These are phyloP conservation scores for Parasteatoda lunata DNA, from an alignment of 2,888 invertebrate genomes.

Conservation along the genomic window DNA sequence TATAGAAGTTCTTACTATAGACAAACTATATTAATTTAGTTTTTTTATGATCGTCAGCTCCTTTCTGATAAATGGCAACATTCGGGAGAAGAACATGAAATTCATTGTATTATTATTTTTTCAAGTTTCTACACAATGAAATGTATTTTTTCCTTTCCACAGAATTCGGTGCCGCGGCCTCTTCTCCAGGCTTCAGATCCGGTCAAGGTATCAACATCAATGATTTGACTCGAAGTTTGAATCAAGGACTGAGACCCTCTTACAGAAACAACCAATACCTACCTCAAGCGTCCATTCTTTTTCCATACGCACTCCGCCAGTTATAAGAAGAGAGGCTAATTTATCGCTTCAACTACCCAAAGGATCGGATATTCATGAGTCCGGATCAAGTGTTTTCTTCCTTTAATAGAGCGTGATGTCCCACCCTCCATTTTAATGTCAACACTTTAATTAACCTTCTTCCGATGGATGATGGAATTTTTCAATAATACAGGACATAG, in stretches of 20 bases:
- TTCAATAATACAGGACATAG: too few species aligned
- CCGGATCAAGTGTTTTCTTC: too few species aligned
- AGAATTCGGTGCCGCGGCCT: neutral
- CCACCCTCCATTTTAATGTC: too few species aligned
- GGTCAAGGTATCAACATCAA: conserved; percentile 59
- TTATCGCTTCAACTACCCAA: too few species aligned
- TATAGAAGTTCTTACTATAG: neutral
- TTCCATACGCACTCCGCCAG: conserved; percentile 30
- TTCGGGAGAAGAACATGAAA: neutral
- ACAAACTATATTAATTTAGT: neutral
- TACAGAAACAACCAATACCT: conserved; percentile 31
- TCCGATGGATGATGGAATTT: too few species aligned
- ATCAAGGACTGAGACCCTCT: conserved; percentile 52
- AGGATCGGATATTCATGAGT: too few species aligned
- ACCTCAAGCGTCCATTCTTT: conserved; percentile 46
- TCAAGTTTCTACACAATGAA: neutral
- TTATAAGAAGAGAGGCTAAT: too few species aligned
- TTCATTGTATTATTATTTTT: neutral
- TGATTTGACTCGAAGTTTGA: conserved; percentile 53
- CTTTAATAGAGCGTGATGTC: too few species aligned
- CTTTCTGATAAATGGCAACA: neutral
- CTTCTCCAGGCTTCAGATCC: conserved; percentile 41
- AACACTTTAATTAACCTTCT: too few species aligned
- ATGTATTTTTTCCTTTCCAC: neutral
- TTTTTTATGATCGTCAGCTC: neutral